Evolutionary conservation across 2,797 vertebrate genomes (phyloP).

Genomic region (Chloroceryle inda): DNA sequence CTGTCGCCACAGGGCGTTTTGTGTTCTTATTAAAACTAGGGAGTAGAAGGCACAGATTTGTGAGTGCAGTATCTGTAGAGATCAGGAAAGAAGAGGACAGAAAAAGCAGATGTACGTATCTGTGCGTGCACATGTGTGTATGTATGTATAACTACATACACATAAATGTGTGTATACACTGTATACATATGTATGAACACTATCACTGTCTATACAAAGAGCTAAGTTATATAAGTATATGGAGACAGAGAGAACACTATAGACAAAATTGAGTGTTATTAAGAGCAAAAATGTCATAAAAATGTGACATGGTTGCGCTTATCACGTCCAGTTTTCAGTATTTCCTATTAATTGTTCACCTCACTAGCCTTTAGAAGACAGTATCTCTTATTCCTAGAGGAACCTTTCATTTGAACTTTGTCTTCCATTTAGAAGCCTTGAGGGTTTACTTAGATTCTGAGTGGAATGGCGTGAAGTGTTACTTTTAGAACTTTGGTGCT

Average conservation of each 20-base stretch:
- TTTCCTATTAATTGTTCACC: constrained; percentile 45
- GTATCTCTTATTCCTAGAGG: background rate
- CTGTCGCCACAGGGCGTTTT: constrained; percentile 7
- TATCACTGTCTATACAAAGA: background rate
- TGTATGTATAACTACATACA: too few relatives aligned
- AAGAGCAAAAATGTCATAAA: background rate
- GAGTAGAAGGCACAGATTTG: background rate
- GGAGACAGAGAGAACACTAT: background rate
- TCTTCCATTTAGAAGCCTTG: constrained; percentile 41
- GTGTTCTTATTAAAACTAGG: constrained; percentile 34
- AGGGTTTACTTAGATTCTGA: constrained; percentile 31
- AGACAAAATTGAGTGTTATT: background rate
- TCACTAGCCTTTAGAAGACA: constrained; percentile 8
- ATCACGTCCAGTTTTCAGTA: background rate
- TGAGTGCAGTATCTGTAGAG: background rate
- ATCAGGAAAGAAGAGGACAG: background rate
- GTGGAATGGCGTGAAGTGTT: background rate
- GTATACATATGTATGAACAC: background rate
- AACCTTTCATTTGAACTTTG: background rate
- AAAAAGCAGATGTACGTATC: rapidly evolving
- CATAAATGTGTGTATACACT: background rate
- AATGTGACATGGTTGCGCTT: background rate
- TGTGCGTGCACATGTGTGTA: rapidly evolving
- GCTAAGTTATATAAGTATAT: background rate
- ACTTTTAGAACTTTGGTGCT: background rate